Percentiles rank a stretch among this genome's conserved stretches.
These are phyloP conservation scores for Subacronicta megacephala DNA, from an alignment of 2,888 invertebrate genomes.

Conservation along the genomic window DNA sequence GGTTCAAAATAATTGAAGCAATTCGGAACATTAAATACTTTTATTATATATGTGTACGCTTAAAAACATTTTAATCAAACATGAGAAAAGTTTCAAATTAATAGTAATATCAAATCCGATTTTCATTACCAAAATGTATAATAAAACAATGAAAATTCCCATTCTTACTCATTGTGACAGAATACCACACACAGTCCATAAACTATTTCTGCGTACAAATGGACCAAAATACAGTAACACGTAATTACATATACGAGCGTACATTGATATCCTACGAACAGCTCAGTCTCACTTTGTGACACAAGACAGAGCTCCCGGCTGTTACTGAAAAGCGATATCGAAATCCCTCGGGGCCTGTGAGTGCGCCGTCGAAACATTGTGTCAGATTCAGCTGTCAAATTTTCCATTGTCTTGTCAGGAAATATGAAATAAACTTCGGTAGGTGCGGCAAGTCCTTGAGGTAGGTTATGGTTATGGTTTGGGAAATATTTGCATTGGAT, in stretches of 20 bases:
- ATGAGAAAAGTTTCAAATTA: too few relatives aligned
- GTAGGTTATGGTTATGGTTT: constrained; percentile 24
- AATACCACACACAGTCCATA: not conserved
- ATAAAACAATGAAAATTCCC: too few relatives aligned
- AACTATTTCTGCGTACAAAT: constrained; percentile 1
- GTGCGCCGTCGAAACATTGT: constrained; percentile 53
- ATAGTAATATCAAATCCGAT: too few relatives aligned
- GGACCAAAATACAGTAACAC: not conserved
- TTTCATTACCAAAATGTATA: too few relatives aligned
- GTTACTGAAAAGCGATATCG: constrained; percentile 61
- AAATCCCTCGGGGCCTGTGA: constrained; percentile 54
- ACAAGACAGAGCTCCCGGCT: constrained; percentile 43
- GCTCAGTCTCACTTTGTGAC: constrained; percentile 39
- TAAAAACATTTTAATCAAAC: too few relatives aligned
- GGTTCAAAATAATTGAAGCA: too few relatives aligned
- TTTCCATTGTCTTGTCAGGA: constrained; percentile 64
- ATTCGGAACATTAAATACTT: too few relatives aligned
- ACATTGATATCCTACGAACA: constrained; percentile 31
- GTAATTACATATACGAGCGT: constrained; percentile 30
- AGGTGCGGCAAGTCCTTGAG: constrained; percentile 23
- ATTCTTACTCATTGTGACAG: too few relatives aligned
- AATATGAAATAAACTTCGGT: constrained; percentile 54
- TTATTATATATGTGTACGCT: too few relatives aligned
- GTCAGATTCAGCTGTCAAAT: constrained; percentile 67
- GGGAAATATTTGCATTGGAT: too few relatives aligned